Conservation (phyloP, 2,113 vertebrate species). For the Sciurus niger region DNA sequence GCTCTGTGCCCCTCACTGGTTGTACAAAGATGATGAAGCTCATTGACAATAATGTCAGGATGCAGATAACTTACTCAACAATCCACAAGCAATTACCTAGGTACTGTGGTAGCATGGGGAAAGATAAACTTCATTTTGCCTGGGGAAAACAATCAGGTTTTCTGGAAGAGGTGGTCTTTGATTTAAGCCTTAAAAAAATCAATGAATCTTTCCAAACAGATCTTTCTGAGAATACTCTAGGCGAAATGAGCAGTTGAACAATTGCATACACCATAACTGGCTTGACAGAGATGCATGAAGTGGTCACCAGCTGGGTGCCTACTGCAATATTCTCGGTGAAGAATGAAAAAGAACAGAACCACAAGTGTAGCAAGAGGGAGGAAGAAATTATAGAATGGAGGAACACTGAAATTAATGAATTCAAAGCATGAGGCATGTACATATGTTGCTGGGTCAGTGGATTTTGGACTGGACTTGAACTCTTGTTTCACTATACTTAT, state of each 20-base stretch:
- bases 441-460: neutral
- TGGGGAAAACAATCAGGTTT: neutral
- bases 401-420: neutral
- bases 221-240: neutral
- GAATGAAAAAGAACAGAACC: neutral
- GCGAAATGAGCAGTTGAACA: neutral
- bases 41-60: neutral
- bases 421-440: neutral
- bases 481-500: neutral
- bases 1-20: neutral
- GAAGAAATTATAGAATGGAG: neutral
- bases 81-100: neutral
- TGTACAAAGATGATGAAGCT: neutral
- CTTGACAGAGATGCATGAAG: neutral
- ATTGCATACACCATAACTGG: accelerated
- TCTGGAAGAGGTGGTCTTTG: neutral
- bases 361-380: too few relatives aligned
- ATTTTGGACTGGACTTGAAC: neutral
- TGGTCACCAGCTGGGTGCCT: neutral
- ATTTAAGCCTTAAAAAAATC: neutral
- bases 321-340: neutral
- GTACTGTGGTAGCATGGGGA: neutral
- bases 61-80: neutral
- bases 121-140: neutral
- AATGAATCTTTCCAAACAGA: neutral